Evolutionary conservation across 1,140 invertebrate species (phyloP), one percentile per base, ranked within the genome.

Genomic region (Pachyrhynchus sulphureomaculatus): DNA sequence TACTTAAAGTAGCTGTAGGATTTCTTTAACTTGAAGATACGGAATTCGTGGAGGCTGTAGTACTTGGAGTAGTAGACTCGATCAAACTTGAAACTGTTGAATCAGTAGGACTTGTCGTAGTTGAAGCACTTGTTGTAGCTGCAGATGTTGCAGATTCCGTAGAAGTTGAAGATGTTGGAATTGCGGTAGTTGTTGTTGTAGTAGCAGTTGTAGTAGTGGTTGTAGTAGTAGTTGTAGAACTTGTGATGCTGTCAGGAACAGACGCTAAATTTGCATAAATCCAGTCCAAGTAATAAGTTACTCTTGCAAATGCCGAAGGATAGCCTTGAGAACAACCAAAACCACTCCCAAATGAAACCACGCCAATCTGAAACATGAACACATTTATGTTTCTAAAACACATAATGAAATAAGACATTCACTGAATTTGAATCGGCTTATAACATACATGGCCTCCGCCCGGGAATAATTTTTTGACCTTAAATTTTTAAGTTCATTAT

Each of bases 301-400:
- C 37, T 32, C 62, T 48, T 8, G 62, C 49, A 24, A 53, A 59
- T 26, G 21, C 82, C 12, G 78, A 74, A n/a, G 82, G 83, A 63
- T 75, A 80, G 33, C 80, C 81, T 0, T 68, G 67, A 67, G 81
- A 77, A 64, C 83, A 85, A 8, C 81, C 81, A 21, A 76, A 72
- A 20, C 70, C 72, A 53, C 77, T 78, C 48, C 80, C 81, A 64
- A 84, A 85, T 1, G 82, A 84, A 0, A 79, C 81, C 9, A 84
- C 70, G 39, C 83, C 83, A 47, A 83, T 73, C 77, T 79, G 67
- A 32, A 77, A 72, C 54, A 49, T 18, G 20, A 54, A 33, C 2
- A 26, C 52, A 24, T n/a, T 34, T 12, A 15, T 9, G 24, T 26
- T 10, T 1, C 9, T 24, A 10, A 47, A 26, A 20, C 17, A 49